Percentiles rank a stretch among this genome's conserved stretches.
These are phyloP conservation scores for Ormyrus pomaceus DNA, from an alignment of 2,888 invertebrate species.

Conservation along the genomic window DNA sequence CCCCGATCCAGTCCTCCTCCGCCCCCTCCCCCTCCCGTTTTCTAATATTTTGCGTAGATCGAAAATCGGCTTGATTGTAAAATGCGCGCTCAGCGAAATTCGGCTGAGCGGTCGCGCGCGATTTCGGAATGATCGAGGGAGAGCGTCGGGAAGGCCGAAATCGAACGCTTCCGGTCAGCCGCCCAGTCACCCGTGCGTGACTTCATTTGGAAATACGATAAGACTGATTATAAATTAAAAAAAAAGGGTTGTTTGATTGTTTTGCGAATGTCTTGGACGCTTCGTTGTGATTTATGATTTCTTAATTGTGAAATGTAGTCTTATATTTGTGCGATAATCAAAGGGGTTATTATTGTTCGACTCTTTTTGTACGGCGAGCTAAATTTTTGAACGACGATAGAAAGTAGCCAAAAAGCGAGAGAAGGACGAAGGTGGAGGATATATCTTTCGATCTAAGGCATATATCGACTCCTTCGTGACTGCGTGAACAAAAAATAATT, in stretches of 20 bases:
- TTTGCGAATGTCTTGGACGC: too few species aligned
- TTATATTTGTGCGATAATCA: neutral
- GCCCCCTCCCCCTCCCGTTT: too few species aligned
- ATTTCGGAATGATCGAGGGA: neutral
- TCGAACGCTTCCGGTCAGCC: neutral
- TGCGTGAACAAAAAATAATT: conserved; percentile 34
- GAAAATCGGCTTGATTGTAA: conserved; percentile 2
- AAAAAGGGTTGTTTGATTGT: too few species aligned
- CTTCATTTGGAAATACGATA: conserved; percentile 52
- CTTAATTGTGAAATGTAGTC: conserved; percentile 15
- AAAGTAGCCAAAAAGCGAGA: neutral
- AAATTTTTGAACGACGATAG: conserved; percentile 30
- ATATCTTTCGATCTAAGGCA: conserved; percentile 53
- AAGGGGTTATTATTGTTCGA: conserved; percentile 19
- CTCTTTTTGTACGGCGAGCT: conserved; percentile 21
- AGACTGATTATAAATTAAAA: conserved; percentile 54
- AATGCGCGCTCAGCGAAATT: neutral
- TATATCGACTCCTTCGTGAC: conserved; percentile 54
- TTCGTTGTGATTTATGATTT: conserved; percentile 37
- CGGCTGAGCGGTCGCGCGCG: neutral
- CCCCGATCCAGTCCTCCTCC: too few species aligned
- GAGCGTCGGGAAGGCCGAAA: neutral
- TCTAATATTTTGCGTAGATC: too few species aligned
- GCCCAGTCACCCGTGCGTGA: conserved; percentile 14
- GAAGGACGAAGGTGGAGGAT: neutral